Base-by-base conservation (phyloP, 1,140 invertebrate species). In the Maconellicoccus hirsutus region DNA sequence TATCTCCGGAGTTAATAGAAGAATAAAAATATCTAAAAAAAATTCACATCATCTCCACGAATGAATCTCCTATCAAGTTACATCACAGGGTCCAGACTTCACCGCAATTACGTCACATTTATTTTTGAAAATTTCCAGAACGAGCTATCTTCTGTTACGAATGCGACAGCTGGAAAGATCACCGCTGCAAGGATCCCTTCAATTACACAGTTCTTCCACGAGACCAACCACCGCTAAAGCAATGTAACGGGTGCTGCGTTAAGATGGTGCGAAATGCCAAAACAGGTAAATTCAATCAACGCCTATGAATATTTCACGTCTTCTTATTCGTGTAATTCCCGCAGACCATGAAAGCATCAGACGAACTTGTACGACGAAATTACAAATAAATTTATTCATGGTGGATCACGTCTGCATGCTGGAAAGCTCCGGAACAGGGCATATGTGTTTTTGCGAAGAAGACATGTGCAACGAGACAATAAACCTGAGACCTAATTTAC, bases 391-490 rank as follows among this genome's bases (percentile, higher is more conserved):
- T 81, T 85, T 95, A 78, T 96, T 96, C 84, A 95, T 96, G 92
- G 93, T 96, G 79, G 93, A 96, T 84, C 93, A 96, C 84, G 93
- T 96, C 81, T 96, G 93, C 86, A 95, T 96, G 92, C 90, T 91
- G 87, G 92, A 95, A 90, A 92, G 92, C 87, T 92, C 90, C 83
- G 92, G 92, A 82, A 92, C 88, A 79, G 93, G 93, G 82, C 91
- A 95, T 85, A 95, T 96, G 92, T 96, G 93, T 85, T 96, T 96
- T 86, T 96, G 93, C 86, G 92, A 96, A 85, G 91, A 93, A 84
- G 92, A 95, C 85, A 90, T 91, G 87, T 96, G 93, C 84, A 96
- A 96, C 82, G 74, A 33, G 12, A 33, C 29, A 33, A 6, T 12
- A 3, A 6, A 3, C 29, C 29, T 33, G 29, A 33, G 29, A 33